These are phyloP conservation scores for Leptinotarsa juncta DNA, from an alignment of 2,888 invertebrate genomes.

Conservation along the genomic window DNA sequence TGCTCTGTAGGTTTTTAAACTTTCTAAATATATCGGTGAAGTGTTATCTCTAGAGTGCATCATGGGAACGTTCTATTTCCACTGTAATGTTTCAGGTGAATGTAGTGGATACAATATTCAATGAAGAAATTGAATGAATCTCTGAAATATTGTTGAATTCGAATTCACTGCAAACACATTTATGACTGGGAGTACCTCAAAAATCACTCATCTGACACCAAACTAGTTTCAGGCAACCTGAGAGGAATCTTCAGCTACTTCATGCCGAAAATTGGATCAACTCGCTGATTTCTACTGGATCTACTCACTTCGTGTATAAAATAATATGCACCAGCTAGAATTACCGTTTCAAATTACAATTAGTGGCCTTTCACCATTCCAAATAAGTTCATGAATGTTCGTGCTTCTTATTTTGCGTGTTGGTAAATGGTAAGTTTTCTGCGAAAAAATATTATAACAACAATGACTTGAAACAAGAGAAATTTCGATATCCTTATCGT, in stretches of 20 bases:
- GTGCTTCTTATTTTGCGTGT: constrained; percentile 23
- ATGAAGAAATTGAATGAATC: not conserved
- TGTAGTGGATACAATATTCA: not conserved
- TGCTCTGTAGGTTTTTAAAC: constrained; percentile 15
- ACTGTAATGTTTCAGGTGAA: not conserved
- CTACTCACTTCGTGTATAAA: not conserved
- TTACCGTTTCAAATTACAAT: constrained; percentile 9
- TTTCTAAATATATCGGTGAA: constrained; percentile 9
- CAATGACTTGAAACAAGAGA: constrained; percentile 7
- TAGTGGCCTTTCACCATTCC: constrained; percentile 11
- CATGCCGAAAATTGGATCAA: no score
- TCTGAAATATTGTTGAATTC: no score
- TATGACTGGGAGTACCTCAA: not conserved
- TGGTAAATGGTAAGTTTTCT: constrained; percentile 7
- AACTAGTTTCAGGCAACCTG: not conserved
- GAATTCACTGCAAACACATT: no score
- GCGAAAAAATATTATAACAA: constrained; percentile 8
- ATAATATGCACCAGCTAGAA: not conserved
- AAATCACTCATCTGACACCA: not conserved
- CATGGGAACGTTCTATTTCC: constrained; percentile 2
- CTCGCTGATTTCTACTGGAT: not conserved
- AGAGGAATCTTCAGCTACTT: no score
- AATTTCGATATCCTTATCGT: constrained; percentile 12
- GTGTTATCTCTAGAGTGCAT: not conserved
- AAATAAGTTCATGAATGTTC: constrained; percentile 17